Conservation (phyloP, 1,140 invertebrate genomes). For the Aphidius ervi region DNA sequence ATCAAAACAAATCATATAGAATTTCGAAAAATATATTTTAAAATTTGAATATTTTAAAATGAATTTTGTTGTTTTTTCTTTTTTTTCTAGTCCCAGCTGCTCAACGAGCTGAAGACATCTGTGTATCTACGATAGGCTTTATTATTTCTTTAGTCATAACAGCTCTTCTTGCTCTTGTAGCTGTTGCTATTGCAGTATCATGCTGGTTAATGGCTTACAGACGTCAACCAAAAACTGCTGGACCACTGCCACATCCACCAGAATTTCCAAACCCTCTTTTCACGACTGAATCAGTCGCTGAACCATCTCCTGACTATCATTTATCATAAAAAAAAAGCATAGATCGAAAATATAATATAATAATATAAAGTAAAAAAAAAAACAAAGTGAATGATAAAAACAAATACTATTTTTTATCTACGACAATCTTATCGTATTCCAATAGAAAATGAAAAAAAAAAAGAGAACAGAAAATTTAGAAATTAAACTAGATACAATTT, state of each 20-base stretch:
- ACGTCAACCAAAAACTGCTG: slow-evolving; percentile 75
- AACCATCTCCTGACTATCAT: slow-evolving; percentile 79
- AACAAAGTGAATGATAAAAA: slow-evolving; percentile 15
- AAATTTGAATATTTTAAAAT: slow-evolving; percentile 8
- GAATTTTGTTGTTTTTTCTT: slow-evolving; percentile 11
- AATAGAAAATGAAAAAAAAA: background rate
- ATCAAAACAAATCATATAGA: slow-evolving; percentile 4
- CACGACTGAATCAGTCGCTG: slow-evolving; percentile 72
- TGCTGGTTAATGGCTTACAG: slow-evolving; percentile 93
- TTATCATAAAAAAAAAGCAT: slow-evolving; percentile 41
- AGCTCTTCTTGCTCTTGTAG: slow-evolving; percentile 83
- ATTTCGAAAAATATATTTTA: slow-evolving; percentile 9
- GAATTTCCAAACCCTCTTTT: slow-evolving; percentile 93
- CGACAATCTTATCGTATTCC: background rate
- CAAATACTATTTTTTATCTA: slow-evolving; percentile 4
- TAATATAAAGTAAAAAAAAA: slow-evolving; percentile 14
- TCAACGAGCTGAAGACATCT: slow-evolving; percentile 78
- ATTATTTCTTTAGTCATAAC: slow-evolving; percentile 89
- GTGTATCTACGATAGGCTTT: slow-evolving; percentile 87
- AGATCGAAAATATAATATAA: slow-evolving; percentile 1
- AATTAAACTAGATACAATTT: too few relatives aligned
- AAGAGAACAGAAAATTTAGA: too few relatives aligned
- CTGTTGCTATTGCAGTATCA: slow-evolving; percentile 88
- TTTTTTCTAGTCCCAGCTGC: slow-evolving; percentile 59
- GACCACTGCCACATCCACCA: slow-evolving; percentile 87